These are phyloP conservation scores for Eidolon helvum DNA, from an alignment of 2,113 vertebrate species.

Conservation along the genomic window DNA sequence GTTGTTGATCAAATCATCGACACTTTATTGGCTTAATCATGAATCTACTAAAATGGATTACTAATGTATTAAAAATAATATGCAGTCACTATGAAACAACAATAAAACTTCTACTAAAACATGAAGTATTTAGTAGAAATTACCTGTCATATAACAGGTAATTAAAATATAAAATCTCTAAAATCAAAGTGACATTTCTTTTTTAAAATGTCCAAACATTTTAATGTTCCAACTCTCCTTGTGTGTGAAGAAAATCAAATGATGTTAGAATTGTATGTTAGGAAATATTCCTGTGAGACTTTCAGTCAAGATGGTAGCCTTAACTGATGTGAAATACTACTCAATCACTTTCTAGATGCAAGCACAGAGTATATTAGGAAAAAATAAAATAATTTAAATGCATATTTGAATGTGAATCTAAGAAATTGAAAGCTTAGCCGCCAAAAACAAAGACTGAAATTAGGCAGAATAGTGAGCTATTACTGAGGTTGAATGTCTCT, in stretches of 20 bases:
- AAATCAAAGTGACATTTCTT: background rate
- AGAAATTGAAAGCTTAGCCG: background rate
- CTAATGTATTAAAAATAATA: background rate
- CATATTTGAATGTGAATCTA: background rate
- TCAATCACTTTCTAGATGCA: background rate
- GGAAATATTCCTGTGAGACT: background rate
- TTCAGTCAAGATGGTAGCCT: background rate
- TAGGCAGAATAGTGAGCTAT: background rate
- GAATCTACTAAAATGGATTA: conserved; percentile 5
- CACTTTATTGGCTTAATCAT: background rate
- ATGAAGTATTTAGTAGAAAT: background rate
- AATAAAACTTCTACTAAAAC: background rate
- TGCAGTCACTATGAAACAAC: background rate
- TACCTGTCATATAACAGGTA: background rate
- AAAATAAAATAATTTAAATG: background rate
- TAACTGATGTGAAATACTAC: background rate
- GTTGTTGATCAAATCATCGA: background rate
- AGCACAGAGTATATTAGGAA: background rate
- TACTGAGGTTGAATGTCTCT: background rate
- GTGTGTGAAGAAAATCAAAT: background rate
- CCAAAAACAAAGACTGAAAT: conserved; percentile 2
- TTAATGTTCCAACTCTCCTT: background rate
- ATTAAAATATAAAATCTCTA: conserved; percentile 17
- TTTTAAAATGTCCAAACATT: conserved; percentile 14
- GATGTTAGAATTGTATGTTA: background rate